Percentiles rank a stretch among this genome's conserved stretches.
Conservation (phyloP, 2,888 invertebrate genomes). For the Agrotis segetum region DNA sequence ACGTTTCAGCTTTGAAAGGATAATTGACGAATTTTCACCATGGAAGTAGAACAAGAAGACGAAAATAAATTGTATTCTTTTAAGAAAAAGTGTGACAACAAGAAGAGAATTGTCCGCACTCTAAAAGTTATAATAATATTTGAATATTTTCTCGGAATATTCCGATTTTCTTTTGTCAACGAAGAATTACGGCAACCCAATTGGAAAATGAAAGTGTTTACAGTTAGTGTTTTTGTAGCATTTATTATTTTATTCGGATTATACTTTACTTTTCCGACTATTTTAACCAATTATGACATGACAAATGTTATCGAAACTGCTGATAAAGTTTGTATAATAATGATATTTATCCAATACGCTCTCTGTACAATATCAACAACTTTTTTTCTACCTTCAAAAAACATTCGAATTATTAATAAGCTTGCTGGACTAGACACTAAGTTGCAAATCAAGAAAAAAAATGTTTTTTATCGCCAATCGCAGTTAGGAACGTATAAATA, state of each 20-base stretch:
- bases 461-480: conserved; percentile 19
- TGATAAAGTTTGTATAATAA: conserved; percentile 16
- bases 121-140: conserved; percentile 14
- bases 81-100: conserved; percentile 5
- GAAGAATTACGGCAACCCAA: conserved; percentile 8
- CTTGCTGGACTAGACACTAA: conserved; percentile 16
- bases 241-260: conserved; percentile 21
- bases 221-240: conserved; percentile 7
- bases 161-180: conserved; percentile 15
- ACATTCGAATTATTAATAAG: conserved; percentile 13
- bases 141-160: conserved; percentile 29
- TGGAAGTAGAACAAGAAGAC: conserved; percentile 13
- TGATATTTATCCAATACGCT: conserved; percentile 15
- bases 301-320: neutral
- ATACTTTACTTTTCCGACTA: neutral
- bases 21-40: neutral
- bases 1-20: neutral
- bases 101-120: conserved; percentile 11
- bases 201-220: conserved; percentile 24
- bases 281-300: conserved; percentile 5
- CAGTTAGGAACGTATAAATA: conserved; percentile 18
- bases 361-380: conserved; percentile 7
- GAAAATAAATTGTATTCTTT: neutral
- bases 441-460: conserved; percentile 18
- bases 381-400: conserved; percentile 7